phyloP scores from a whole-genome alignment of 2,797 vertebrate genomes.

The Crenichthys baileyi region DNA sequence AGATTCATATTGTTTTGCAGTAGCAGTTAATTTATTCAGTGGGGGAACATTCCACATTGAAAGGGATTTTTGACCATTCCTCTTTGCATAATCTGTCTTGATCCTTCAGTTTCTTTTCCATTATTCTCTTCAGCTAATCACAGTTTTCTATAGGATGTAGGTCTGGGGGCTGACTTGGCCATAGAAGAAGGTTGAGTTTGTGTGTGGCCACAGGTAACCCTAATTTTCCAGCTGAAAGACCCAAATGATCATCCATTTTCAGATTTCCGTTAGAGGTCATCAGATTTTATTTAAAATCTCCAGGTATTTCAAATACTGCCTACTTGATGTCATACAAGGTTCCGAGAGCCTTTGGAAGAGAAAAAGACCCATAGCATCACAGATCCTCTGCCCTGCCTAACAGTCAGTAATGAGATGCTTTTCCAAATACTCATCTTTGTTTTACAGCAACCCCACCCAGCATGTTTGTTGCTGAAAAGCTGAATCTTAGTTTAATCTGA shows the following conservation, averaged over 20 bases:
- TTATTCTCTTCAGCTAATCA: neutral
- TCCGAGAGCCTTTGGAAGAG: neutral
- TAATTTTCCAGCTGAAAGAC: too few species aligned
- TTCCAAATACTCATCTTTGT: too few species aligned
- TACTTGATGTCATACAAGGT: too few species aligned
- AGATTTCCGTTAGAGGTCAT: neutral
- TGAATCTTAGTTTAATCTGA: too few species aligned
- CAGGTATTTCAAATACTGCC: neutral
- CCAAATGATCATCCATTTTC: too few species aligned
- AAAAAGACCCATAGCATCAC: too few species aligned
- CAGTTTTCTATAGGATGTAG: neutral
- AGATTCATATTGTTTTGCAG: neutral
- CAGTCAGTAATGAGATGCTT: too few species aligned
- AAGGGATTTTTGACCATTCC: too few species aligned
- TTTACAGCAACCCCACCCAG: too few species aligned
- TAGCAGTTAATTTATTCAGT: neutral
- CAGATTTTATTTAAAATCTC: neutral
- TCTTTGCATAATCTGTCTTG: neutral
- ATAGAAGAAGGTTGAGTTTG: neutral
- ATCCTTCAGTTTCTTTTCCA: too few species aligned
- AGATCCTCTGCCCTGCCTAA: too few species aligned
- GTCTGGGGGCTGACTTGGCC: neutral
- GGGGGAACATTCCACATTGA: neutral
- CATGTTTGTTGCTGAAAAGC: too few species aligned
- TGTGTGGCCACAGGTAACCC: neutral